Percentiles rank a stretch among this genome's conserved stretches.
Conservation (phyloP, 37 sponge, comb jelly and placozoan genomes). For the Trichoplax adhaerens region DNA sequence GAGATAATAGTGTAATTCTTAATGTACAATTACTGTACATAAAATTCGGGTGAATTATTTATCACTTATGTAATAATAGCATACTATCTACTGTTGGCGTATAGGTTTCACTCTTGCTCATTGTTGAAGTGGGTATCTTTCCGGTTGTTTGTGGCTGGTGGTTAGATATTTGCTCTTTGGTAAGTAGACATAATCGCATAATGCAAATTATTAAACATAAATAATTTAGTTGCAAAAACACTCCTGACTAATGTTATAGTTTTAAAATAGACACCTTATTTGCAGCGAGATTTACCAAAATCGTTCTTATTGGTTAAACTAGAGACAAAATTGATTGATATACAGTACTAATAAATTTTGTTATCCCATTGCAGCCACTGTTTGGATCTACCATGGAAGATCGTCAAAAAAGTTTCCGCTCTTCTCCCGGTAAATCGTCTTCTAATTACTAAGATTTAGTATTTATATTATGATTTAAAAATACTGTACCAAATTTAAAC, state of each 20-base stretch:
- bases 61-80: not conserved
- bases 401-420: conserved; percentile 35
- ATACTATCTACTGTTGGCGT: not conserved
- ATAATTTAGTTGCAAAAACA: not conserved
- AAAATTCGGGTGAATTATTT: not conserved
- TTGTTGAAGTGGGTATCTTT: conserved; percentile 82
- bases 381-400: conserved; percentile 41
- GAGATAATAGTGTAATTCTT: not conserved
- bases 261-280: too few species aligned
- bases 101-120: conserved; percentile 31
- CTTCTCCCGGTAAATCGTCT: conserved; percentile 39
- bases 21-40: not conserved
- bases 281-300: too few species aligned
- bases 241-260: too few species aligned
- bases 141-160: conserved; percentile 93
- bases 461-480: not conserved
- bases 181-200: conserved; percentile 4
- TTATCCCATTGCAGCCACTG: conserved; percentile 21
- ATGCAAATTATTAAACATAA: not conserved
- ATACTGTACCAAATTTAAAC: conserved; percentile 3
- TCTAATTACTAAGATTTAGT: conserved; percentile 1
- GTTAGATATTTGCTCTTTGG: conserved; percentile 92
- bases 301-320: too few species aligned
- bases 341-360: not conserved
- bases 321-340: too few species aligned